Conservation (phyloP, 2,797 vertebrate species). For the Uromys caudimaculatus region DNA sequence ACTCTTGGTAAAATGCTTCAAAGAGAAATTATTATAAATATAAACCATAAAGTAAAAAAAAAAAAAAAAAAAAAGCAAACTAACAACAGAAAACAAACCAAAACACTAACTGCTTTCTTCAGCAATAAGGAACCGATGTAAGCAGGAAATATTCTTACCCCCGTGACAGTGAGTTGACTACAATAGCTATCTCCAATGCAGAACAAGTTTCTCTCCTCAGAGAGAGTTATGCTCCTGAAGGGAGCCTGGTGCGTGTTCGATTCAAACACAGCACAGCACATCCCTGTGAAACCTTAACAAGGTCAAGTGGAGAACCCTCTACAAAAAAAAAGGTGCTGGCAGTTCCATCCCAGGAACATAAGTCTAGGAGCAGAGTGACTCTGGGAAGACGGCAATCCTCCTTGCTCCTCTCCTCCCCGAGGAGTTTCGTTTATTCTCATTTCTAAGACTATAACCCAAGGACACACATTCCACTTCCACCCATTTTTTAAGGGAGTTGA, state of each 20-base stretch:
- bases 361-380: constrained; percentile 71
- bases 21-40: constrained; percentile 87
- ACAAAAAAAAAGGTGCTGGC: constrained; percentile 85
- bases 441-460: constrained; percentile 44
- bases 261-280: constrained; percentile 83
- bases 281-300: constrained; percentile 88
- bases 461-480: constrained; percentile 60
- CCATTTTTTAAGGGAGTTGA: constrained; percentile 67
- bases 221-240: constrained; percentile 81
- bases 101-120: constrained; percentile 42
- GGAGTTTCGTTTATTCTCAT: background rate
- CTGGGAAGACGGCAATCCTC: constrained; percentile 65
- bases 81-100: constrained; percentile 27
- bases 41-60: constrained; percentile 81
- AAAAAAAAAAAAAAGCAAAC: constrained; percentile 64
- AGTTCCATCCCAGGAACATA: constrained; percentile 83
- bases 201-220: constrained; percentile 82
- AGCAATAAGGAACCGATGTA: constrained; percentile 81
- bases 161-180: constrained; percentile 81
- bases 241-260: constrained; percentile 76
- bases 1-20: constrained; percentile 82
- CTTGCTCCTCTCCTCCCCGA: constrained; percentile 17
- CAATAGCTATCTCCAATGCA: constrained; percentile 81
- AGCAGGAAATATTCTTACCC: constrained; percentile 79
- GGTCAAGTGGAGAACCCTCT: constrained; percentile 88